Evolutionary conservation across 2,888 invertebrate genomes (phyloP).

Genomic region (Polylopha cassiicola): DNA sequence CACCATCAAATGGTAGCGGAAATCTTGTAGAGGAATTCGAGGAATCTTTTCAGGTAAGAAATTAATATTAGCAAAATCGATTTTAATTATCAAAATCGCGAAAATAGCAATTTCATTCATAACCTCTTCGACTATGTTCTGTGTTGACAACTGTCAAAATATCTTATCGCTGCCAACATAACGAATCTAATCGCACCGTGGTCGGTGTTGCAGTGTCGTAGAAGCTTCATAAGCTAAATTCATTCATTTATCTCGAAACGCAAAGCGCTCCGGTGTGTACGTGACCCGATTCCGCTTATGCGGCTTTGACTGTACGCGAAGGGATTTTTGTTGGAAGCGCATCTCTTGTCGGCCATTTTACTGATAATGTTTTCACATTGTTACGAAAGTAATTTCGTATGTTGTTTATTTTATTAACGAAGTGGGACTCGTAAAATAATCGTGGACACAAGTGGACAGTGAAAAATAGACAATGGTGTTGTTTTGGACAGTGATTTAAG

Average conservation of each 20-base stretch:
- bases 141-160: conserved; percentile 52
- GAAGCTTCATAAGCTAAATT: conserved; percentile 63
- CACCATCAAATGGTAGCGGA: conserved; percentile 88
- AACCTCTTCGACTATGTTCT: conserved; percentile 43
- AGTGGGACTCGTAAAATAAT: conserved; percentile 25
- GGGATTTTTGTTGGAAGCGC: conserved; percentile 64
- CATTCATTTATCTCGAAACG: conserved; percentile 32
- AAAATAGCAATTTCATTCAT: conserved; percentile 31
- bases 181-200: conserved; percentile 40
- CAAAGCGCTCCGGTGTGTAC: conserved; percentile 56
- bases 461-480: conserved; percentile 33
- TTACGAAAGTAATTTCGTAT: conserved; percentile 48
- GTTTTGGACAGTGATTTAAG: conserved; percentile 41
- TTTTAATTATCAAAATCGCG: conserved; percentile 15
- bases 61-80: conserved; percentile 1
- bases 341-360: conserved; percentile 74
- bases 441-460: conserved; percentile 24
- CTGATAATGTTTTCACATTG: conserved; percentile 69
- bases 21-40: conserved; percentile 94
- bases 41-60: conserved; percentile 89
- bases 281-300: conserved; percentile 65
- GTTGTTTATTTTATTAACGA: conserved; percentile 32
- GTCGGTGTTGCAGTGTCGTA: conserved; percentile 48
- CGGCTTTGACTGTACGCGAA: conserved; percentile 53
- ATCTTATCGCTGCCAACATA: conserved; percentile 51